Evolutionary conservation across 1,140 invertebrate species (phyloP).

Genomic region (Aphelinus certus): DNA sequence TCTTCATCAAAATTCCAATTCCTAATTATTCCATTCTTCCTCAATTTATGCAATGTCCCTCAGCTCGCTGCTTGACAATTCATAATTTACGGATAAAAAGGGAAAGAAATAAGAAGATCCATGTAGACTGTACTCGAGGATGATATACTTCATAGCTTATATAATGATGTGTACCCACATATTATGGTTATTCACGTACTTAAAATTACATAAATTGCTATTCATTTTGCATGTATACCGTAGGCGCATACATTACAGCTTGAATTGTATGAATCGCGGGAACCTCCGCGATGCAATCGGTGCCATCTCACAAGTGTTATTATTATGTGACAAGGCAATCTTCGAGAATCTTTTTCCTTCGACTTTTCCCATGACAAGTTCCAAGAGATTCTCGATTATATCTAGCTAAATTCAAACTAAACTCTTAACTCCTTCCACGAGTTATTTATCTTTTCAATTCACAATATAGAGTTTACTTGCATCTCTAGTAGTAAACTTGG

Average conservation of each 20-base stretch:
- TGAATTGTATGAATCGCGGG: constrained; percentile 13
- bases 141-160: constrained; percentile 14
- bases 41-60: constrained; percentile 2
- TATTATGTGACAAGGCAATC: constrained; percentile 12
- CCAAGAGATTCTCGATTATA: no score
- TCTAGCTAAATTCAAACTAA: no score
- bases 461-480: no score
- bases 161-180: constrained; percentile 8
- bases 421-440: no score
- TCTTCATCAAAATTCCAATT: constrained; percentile 4
- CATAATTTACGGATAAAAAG: constrained; percentile 1
- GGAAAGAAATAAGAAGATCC: constrained; percentile 6
- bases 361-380: neutral
- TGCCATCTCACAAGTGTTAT: constrained; percentile 1
- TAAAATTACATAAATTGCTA: constrained; percentile 32
- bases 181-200: constrained; percentile 34
- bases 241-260: constrained; percentile 23
- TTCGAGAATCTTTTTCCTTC: constrained; percentile 4
- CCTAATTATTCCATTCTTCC: constrained; percentile 6
- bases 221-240: constrained; percentile 13
- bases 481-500: no score
- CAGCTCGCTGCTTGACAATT: neutral
- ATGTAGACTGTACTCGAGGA: no score
- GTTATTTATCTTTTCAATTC: no score
- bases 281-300: neutral